Evolutionary conservation across 2,797 vertebrate genomes (phyloP).

Genomic region (Champsocephalus esox): DNA sequence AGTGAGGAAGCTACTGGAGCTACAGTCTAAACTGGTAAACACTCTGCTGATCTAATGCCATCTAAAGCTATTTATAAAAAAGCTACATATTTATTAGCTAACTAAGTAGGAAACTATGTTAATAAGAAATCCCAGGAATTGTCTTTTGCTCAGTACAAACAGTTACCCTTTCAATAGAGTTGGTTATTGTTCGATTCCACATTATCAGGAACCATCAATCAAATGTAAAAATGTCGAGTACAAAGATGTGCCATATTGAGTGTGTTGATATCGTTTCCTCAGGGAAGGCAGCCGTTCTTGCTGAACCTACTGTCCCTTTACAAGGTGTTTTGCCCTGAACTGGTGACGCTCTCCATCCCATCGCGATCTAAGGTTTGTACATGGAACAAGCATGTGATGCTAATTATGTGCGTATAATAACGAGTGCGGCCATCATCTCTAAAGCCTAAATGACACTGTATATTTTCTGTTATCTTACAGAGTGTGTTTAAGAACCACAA

Average conservation of each 20-base stretch:
- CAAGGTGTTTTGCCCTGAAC: constrained; percentile 90
- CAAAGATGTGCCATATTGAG: not conserved
- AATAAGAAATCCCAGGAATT: not conserved
- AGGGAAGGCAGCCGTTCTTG: constrained; percentile 91
- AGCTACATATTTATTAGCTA: not conserved
- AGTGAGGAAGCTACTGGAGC: constrained; percentile 90
- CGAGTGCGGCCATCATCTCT: not conserved
- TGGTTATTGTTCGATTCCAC: constrained; percentile 11
- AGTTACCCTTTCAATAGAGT: not conserved
- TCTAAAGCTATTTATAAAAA: constrained; percentile 20
- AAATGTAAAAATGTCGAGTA: not conserved
- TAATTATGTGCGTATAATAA: not conserved
- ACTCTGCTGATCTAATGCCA: constrained; percentile 10
- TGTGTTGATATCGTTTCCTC: constrained; percentile 50
- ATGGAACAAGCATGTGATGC: not conserved
- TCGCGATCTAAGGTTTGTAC: constrained; percentile 87
- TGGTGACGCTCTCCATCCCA: constrained; percentile 88
- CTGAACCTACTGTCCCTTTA: constrained; percentile 91
- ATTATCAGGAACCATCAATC: constrained; percentile 13
- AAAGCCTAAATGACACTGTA: not conserved
- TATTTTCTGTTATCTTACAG: constrained; percentile 74
- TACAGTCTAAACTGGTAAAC: constrained; percentile 92
- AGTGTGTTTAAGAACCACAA: constrained; percentile 88
- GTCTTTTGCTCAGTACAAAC: not conserved
- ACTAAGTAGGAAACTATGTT: not conserved